A percentile compares a stretch with the other conserved stretches of the same genome.
These are phyloP conservation scores for Petrophora chlorosata DNA, from an alignment of 2,888 invertebrate genomes.

Conservation along the genomic window DNA sequence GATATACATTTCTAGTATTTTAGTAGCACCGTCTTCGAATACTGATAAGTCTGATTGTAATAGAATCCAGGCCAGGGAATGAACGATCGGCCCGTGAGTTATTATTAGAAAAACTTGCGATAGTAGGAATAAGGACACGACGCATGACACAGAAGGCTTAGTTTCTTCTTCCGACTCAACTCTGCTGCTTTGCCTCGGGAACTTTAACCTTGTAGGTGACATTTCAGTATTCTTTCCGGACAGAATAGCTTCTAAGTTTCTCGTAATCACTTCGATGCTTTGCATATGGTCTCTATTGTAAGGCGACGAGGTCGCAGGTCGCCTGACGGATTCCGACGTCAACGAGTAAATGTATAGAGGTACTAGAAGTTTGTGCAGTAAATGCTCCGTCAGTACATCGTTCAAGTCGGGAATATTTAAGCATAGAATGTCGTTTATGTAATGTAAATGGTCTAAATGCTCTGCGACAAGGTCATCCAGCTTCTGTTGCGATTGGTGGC, in stretches of 20 bases:
- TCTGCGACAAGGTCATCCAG: conserved; percentile 97
- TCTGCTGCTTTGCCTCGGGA: conserved; percentile 57
- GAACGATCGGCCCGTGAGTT: conserved; percentile 94
- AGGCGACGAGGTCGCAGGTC: conserved; percentile 59
- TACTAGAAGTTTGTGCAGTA: conserved; percentile 95
- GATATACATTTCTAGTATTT: conserved; percentile 86
- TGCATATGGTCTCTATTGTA: conserved; percentile 74
- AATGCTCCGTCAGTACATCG: conserved; percentile 96
- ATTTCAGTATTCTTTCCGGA: conserved; percentile 82
- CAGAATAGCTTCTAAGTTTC: conserved; percentile 86
- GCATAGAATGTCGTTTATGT: conserved; percentile 97
- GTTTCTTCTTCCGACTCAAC: conserved; percentile 80
- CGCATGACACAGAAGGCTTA: conserved; percentile 92
- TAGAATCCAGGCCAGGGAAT: conserved; percentile 95
- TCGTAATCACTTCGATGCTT: conserved; percentile 85
- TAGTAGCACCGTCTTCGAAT: conserved; percentile 87
- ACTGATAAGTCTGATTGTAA: conserved; percentile 91
- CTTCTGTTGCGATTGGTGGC: conserved; percentile 95
- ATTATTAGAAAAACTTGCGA: conserved; percentile 98
- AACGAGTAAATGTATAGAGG: conserved; percentile 97
- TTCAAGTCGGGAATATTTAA: conserved; percentile 96
- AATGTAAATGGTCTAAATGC: conserved; percentile 98
- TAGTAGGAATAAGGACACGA: conserved; percentile 94
- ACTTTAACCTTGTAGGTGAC: conserved; percentile 69
- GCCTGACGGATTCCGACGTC: conserved; percentile 72